Evolutionary conservation across 2,888 invertebrate species (phyloP).

Genomic region (Drosophila greeni): DNA sequence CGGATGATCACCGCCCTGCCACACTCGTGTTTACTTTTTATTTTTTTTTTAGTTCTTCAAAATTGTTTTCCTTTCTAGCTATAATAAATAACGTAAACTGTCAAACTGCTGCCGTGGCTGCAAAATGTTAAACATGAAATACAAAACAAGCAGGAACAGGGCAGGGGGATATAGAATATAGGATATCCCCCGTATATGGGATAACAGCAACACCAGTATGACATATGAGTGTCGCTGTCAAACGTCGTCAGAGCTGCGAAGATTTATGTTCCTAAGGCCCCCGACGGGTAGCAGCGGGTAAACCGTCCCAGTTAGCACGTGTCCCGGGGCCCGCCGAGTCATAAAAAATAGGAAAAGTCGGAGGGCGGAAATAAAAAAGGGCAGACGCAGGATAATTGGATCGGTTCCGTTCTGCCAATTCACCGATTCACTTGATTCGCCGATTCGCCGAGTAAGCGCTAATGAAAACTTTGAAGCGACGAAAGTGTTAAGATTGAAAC

Average conservation of each 20-base stretch:
- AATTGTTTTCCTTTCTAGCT: constrained; percentile 31
- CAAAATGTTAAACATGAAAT: constrained; percentile 47
- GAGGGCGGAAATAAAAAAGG: background rate
- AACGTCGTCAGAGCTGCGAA: constrained; percentile 37
- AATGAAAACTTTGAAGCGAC: constrained; percentile 23
- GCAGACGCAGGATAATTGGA: constrained; percentile 23
- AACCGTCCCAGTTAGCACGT: constrained; percentile 27
- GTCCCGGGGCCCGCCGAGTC: constrained; percentile 9
- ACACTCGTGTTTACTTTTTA: background rate
- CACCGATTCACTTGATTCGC: constrained; percentile 4
- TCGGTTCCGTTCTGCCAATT: constrained; percentile 29
- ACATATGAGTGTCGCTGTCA: constrained; percentile 48
- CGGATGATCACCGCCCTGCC: background rate
- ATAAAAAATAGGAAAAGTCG: constrained; percentile 15
- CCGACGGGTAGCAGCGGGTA: background rate
- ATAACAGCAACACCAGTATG: constrained; percentile 29
- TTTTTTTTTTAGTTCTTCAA: no score
- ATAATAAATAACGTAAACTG: constrained; percentile 49
- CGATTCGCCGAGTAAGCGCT: constrained; percentile 31
- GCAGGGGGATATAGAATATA: constrained; percentile 2
- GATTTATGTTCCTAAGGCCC: constrained; percentile 38
- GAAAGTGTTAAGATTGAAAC: constrained; percentile 11
- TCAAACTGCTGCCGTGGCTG: constrained; percentile 45
- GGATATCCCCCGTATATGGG: background rate
- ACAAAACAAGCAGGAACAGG: constrained; percentile 26